phyloP scores from a whole-genome alignment of 2,113 vertebrate genomes.

The Centropristis striata region DNA sequence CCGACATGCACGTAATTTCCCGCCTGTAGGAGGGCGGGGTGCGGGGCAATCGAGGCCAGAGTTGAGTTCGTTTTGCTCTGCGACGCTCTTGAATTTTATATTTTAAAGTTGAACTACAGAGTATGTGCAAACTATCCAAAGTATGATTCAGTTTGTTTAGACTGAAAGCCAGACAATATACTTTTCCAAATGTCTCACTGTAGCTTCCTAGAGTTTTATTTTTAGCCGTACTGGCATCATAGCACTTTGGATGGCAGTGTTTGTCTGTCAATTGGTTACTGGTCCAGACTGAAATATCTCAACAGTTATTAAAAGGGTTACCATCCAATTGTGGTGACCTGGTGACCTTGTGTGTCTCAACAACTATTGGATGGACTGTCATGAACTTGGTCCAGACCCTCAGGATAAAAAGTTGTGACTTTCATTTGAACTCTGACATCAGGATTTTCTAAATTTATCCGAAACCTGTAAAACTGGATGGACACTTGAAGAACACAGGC shows the following conservation, averaged over 20 bases:
- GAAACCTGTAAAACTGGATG: too few relatives aligned
- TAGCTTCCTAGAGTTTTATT: neutral
- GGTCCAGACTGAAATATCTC: neutral
- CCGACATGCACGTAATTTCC: constrained; percentile 43
- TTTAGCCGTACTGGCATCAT: neutral
- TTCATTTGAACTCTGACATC: too few relatives aligned
- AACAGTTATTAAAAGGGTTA: neutral
- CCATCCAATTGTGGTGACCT: neutral
- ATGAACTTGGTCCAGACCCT: neutral
- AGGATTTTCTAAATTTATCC: too few relatives aligned
- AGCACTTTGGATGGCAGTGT: neutral
- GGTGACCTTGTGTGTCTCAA: neutral
- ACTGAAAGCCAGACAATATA: neutral
- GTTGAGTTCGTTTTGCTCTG: constrained; percentile 1
- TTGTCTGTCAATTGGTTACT: neutral
- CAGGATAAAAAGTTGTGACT: too few relatives aligned
- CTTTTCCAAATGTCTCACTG: neutral
- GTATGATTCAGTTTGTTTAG: constrained; percentile 4
- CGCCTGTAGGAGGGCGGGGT: neutral
- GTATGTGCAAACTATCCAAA: neutral
- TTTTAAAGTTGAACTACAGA: neutral
- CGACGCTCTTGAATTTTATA: neutral
- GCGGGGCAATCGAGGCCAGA: constrained; percentile 29
- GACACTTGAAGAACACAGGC: too few relatives aligned
- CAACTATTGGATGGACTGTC: neutral